Percentiles rank a stretch among this genome's conserved stretches.
phyloP scores from a whole-genome alignment of 2,113 vertebrate species.

The Erinaceus europaeus region DNA sequence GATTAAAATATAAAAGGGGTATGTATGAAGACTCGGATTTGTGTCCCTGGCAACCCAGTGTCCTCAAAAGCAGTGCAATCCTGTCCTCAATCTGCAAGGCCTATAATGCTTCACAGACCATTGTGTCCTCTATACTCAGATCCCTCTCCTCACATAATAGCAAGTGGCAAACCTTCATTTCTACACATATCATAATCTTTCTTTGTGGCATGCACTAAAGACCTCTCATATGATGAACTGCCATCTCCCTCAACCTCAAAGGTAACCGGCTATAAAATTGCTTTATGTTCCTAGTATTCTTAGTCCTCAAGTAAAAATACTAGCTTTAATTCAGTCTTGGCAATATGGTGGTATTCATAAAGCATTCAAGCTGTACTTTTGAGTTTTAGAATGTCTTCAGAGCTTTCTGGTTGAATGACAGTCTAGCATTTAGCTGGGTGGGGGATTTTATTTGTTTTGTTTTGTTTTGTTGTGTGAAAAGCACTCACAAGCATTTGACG shows the following conservation, averaged over 20 bases:
- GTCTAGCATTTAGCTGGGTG: not conserved
- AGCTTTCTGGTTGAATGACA: conserved; percentile 49
- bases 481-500: conserved; percentile 35
- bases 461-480: conserved; percentile 43
- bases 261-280: conserved; percentile 68
- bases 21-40: conserved; percentile 31
- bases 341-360: conserved; percentile 60
- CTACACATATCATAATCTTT: conserved; percentile 20
- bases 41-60: conserved; percentile 48
- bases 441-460: conserved; percentile 53
- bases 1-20: conserved; percentile 63
- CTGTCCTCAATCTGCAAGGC: not conserved
- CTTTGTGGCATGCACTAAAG: conserved; percentile 19
- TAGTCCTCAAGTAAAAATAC: conserved; percentile 53
- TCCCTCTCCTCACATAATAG: not conserved
- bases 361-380: conserved; percentile 54
- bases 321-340: conserved; percentile 63
- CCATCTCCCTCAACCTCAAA: conserved; percentile 66
- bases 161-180: conserved; percentile 2
- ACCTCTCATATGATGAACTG: conserved; percentile 34
- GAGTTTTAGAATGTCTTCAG: conserved; percentile 53
- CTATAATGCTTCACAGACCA: conserved; percentile 11
- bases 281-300: conserved; percentile 66
- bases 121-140: conserved; percentile 28
- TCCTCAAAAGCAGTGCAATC: conserved; percentile 38